These are phyloP conservation scores for Schizothorax lantsangensis DNA, from an alignment of 2,797 vertebrate genomes.

Conservation along the genomic window DNA sequence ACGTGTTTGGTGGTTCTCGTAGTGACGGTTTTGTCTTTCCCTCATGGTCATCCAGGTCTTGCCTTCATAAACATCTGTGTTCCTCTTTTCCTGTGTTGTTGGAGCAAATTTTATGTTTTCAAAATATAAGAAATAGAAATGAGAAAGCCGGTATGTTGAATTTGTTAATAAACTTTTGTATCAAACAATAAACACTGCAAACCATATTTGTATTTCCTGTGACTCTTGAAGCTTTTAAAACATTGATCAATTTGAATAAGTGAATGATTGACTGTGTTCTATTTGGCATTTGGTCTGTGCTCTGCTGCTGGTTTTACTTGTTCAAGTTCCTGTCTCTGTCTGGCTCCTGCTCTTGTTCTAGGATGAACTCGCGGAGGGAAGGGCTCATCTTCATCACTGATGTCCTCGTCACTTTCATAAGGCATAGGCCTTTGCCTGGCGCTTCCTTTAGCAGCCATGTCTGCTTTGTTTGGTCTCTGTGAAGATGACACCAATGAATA, in stretches of 20 bases:
- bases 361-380: conserved; percentile 33
- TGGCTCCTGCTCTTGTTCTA: conserved; percentile 50
- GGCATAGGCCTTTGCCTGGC: not conserved
- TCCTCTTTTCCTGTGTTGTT: conserved; percentile 33
- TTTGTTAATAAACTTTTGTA: not conserved
- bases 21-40: not conserved
- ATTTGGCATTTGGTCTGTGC: conserved; percentile 26
- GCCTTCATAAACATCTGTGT: not conserved
- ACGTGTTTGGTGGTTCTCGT: not conserved
- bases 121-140: conserved; percentile 29
- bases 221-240: not conserved
- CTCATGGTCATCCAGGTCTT: conserved; percentile 15
- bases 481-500: not conserved
- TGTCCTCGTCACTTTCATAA: conserved; percentile 43
- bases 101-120: conserved; percentile 38
- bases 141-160: not conserved
- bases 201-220: conserved; percentile 7
- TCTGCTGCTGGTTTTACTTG: conserved; percentile 54
- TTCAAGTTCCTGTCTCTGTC: conserved; percentile 43
- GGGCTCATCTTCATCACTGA: conserved; percentile 37
- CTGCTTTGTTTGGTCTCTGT: conserved; percentile 42
- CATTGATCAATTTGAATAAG: not conserved
- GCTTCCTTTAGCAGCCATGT: conserved; percentile 22
- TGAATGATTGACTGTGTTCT: conserved; percentile 10
- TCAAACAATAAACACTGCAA: conserved; percentile 23